A percentile compares a stretch with the other conserved stretches of the same genome.
Conservation (phyloP, 2,113 vertebrate species). For the Abramis brama region DNA sequence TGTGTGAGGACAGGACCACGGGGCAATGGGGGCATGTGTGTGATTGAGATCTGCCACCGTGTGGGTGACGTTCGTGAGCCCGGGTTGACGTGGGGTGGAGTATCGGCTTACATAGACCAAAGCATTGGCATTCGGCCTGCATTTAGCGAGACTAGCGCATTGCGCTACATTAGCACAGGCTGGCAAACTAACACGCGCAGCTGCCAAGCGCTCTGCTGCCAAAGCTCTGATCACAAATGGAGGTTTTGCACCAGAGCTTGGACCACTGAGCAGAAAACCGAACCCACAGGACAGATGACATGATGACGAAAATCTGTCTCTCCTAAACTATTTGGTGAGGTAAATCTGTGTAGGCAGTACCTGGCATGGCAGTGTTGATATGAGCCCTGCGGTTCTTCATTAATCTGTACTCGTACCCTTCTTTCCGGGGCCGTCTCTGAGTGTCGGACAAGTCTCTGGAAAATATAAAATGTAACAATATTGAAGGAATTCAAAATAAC, state of each 20-base stretch:
- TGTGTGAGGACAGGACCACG: slow-evolving; percentile 13
- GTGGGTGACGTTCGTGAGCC: slow-evolving; percentile 58
- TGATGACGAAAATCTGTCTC: not conserved
- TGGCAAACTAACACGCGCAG: slow-evolving; percentile 41
- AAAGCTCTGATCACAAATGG: slow-evolving; percentile 43
- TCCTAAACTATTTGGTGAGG: not conserved
- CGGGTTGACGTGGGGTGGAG: slow-evolving; percentile 57
- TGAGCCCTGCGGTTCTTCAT: slow-evolving; percentile 88
- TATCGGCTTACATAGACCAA: slow-evolving; percentile 63
- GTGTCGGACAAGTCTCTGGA: slow-evolving; percentile 83
- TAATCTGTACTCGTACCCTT: slow-evolving; percentile 90
- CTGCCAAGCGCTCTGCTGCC: slow-evolving; percentile 49
- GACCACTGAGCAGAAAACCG: slow-evolving; percentile 42
- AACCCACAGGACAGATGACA: slow-evolving; percentile 1
- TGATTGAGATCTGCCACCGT: slow-evolving; percentile 49
- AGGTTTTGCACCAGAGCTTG: slow-evolving; percentile 43
- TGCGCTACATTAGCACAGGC: slow-evolving; percentile 27
- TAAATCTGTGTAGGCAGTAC: slow-evolving; percentile 68
- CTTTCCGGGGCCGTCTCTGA: slow-evolving; percentile 83
- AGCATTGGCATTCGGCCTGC: slow-evolving; percentile 46
- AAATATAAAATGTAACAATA: slow-evolving; percentile 29
- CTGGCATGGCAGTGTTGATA: slow-evolving; percentile 83
- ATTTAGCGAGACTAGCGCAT: slow-evolving; percentile 30
- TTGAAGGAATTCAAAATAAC: not conserved
- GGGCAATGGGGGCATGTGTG: slow-evolving; percentile 42